Conservation (phyloP, 2,113 vertebrate species). For the Rhinolophus ferrumequinum region DNA sequence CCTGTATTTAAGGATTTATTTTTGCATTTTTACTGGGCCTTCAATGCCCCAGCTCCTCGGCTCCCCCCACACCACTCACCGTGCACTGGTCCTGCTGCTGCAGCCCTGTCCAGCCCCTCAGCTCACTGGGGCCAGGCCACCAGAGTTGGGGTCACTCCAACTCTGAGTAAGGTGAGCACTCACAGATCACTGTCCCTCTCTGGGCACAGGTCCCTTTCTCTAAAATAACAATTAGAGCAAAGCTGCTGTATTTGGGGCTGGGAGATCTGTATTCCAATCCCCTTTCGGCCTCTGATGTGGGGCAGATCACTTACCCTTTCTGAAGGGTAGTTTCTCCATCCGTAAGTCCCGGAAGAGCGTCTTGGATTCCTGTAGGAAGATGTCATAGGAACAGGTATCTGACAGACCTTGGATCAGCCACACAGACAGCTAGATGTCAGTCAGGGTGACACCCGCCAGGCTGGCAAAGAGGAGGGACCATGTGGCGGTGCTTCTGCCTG, state of each 20-base stretch:
- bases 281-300: background rate
- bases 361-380: background rate
- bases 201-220: background rate
- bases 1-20: background rate
- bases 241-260: background rate
- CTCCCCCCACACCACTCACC: background rate
- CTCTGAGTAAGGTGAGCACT: fast-evolving
- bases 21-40: background rate
- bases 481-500: background rate
- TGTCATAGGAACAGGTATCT: background rate
- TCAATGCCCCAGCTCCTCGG: background rate
- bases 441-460: background rate
- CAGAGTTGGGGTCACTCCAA: background rate
- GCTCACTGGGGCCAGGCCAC: fast-evolving
- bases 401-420: background rate
- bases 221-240: background rate
- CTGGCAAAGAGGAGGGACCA: background rate
- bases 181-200: background rate
- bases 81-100: fast-evolving
- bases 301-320: background rate
- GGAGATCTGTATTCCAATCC: background rate
- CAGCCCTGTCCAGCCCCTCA: background rate
- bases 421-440: background rate
- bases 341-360: fast-evolving
- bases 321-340: background rate